Evolutionary conservation across 2,888 invertebrate species (phyloP).

Genomic region (Zaprionus bogoriensis): DNA sequence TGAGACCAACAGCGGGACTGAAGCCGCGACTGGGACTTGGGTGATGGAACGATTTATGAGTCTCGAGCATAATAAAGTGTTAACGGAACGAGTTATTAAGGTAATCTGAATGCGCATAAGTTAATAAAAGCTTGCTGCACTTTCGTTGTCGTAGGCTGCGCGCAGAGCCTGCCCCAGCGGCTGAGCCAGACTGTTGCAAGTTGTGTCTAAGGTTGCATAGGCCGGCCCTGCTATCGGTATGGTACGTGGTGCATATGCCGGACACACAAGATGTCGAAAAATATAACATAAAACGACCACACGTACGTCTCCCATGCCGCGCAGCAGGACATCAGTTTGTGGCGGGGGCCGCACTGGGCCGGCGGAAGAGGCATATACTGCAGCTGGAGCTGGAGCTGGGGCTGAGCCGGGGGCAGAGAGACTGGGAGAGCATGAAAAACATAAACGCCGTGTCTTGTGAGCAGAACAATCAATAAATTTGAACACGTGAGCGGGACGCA

Average conservation of each 20-base stretch:
- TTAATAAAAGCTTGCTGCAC: conserved; percentile 71
- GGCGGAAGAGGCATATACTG: no score
- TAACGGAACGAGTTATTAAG: conserved; percentile 81
- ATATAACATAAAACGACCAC: conserved; percentile 81
- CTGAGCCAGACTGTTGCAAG: neutral
- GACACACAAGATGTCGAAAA: conserved; percentile 73
- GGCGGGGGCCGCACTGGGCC: no score
- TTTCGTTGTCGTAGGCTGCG: conserved; percentile 52
- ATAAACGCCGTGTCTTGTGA: conserved; percentile 71
- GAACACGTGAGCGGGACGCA: conserved; percentile 82
- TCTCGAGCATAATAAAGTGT: conserved; percentile 79
- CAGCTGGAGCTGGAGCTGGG: conserved; percentile 16
- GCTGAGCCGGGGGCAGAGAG: conserved; percentile 9
- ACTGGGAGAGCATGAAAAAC: conserved; percentile 16
- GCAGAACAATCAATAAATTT: conserved; percentile 83
- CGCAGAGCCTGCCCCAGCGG: neutral
- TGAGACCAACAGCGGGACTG: no score
- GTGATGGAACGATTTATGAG: conserved; percentile 79
- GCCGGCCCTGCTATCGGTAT: conserved; percentile 21
- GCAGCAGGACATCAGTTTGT: conserved; percentile 79
- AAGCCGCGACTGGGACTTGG: conserved; percentile 36
- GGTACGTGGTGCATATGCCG: conserved; percentile 13
- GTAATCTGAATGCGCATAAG: conserved; percentile 78
- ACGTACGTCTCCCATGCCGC: conserved; percentile 82
- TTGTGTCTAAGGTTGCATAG: conserved; percentile 68